Evolutionary conservation across 2,797 vertebrate species (phyloP).

Genomic region (Mallotus villosus): DNA sequence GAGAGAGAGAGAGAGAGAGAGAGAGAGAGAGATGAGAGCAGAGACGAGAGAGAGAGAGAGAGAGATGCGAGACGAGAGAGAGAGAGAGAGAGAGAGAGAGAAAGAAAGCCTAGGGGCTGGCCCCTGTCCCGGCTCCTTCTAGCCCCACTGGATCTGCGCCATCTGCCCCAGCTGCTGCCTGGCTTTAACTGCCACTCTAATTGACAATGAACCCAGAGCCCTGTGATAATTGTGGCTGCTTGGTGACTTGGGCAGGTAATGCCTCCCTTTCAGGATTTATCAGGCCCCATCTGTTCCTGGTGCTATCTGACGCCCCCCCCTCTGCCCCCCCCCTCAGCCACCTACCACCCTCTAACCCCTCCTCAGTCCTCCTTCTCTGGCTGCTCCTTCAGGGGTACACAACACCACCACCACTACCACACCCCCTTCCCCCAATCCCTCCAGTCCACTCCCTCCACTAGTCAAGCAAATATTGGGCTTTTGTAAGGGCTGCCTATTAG

Average conservation of each 20-base stretch:
- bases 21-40: constrained; percentile 12
- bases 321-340: constrained; percentile 14
- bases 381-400: constrained; percentile 48
- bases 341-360: background rate
- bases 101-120: constrained; percentile 77
- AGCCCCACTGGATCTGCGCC: constrained; percentile 86
- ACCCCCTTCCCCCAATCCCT: constrained; percentile 17
- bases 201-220: constrained; percentile 91
- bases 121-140: constrained; percentile 81
- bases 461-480: constrained; percentile 78
- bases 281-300: constrained; percentile 86
- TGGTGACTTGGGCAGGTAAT: constrained; percentile 88
- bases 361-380: constrained; percentile 27
- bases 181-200: constrained; percentile 86
- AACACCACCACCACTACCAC: constrained; percentile 43
- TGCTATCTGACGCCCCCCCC: constrained; percentile 46
- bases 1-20: constrained; percentile 19
- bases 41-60: constrained; percentile 22
- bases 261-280: constrained; percentile 88
- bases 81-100: constrained; percentile 12
- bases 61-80: constrained; percentile 34
- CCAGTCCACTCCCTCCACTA: constrained; percentile 58
- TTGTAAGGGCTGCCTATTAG: constrained; percentile 74
- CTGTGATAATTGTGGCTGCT: constrained; percentile 86
- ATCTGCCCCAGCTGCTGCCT: constrained; percentile 96